phyloP scores from a whole-genome alignment of 2,113 vertebrate genomes.

The Burhinus oedicnemus region DNA sequence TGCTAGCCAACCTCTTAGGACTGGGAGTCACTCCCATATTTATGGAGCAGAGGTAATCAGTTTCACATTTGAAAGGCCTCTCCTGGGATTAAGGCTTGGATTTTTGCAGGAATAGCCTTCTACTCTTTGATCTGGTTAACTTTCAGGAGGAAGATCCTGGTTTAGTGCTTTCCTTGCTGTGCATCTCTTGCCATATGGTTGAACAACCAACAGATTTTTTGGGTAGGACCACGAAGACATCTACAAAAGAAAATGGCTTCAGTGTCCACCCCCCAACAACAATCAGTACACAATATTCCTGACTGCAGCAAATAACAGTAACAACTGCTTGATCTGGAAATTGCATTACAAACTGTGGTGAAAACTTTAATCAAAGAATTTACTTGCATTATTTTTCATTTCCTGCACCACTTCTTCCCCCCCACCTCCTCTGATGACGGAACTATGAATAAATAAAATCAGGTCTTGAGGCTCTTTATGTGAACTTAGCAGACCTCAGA shows the following conservation, averaged over 20 bases:
- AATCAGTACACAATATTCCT: not conserved
- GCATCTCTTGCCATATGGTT: not conserved
- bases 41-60: not conserved
- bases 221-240: not conserved
- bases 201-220: not conserved
- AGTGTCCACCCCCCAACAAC: rapidly evolving
- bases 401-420: not conserved
- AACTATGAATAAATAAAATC: not conserved
- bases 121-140: not conserved
- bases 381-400: not conserved
- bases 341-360: not conserved
- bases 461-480: not conserved
- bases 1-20: not conserved
- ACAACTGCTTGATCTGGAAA: not conserved
- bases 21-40: not conserved
- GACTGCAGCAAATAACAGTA: not conserved
- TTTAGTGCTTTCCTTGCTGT: not conserved
- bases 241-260: not conserved
- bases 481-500: not conserved
- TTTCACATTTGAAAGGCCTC: not conserved
- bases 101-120: not conserved
- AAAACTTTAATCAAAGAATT: not conserved
- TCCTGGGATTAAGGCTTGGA: not conserved
- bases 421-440: not conserved
- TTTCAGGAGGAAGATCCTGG: not conserved